Evolutionary conservation across 2,797 vertebrate species (phyloP).

Genomic region (Mormyrops boulengeri): DNA sequence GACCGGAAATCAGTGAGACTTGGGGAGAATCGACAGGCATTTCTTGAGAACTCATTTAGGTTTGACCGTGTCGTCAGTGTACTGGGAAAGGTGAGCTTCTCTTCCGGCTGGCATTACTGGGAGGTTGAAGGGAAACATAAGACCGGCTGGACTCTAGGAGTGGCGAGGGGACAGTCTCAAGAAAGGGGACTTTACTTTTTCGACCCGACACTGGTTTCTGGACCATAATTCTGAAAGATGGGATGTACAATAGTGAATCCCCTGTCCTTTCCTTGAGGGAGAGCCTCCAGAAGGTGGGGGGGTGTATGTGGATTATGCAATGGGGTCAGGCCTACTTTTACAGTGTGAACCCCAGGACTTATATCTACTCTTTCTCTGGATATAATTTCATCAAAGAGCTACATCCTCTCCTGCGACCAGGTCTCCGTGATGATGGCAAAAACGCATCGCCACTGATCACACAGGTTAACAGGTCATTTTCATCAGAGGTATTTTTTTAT

Average conservation of each 20-base stretch:
- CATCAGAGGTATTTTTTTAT: too few relatives aligned
- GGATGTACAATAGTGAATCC: conserved; percentile 1
- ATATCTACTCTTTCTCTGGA: conserved; percentile 30
- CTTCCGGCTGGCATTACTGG: conserved; percentile 24
- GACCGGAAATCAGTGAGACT: conserved; percentile 15
- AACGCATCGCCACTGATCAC: conserved; percentile 24
- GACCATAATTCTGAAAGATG: conserved; percentile 24
- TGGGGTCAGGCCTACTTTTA: conserved; percentile 30
- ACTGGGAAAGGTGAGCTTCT: conserved; percentile 24
- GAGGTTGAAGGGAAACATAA: conserved; percentile 22
- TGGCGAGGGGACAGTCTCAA: not conserved
- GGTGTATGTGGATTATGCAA: conserved; percentile 37
- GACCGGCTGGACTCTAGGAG: conserved; percentile 16
- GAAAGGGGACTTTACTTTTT: not conserved
- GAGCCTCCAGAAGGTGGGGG: conserved; percentile 31
- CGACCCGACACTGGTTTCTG: conserved; percentile 21
- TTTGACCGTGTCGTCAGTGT: conserved; percentile 14
- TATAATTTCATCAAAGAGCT: conserved; percentile 14
- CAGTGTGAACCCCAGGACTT: conserved; percentile 26
- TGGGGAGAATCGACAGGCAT: not conserved
- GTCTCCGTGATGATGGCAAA: not conserved
- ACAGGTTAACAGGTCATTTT: too few relatives aligned
- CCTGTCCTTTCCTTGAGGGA: conserved; percentile 14
- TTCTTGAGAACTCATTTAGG: conserved; percentile 21
- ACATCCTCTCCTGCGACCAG: conserved; percentile 29